Base-by-base conservation (phyloP, 2,113 vertebrate genomes). In the Dasyurus viverrinus region DNA sequence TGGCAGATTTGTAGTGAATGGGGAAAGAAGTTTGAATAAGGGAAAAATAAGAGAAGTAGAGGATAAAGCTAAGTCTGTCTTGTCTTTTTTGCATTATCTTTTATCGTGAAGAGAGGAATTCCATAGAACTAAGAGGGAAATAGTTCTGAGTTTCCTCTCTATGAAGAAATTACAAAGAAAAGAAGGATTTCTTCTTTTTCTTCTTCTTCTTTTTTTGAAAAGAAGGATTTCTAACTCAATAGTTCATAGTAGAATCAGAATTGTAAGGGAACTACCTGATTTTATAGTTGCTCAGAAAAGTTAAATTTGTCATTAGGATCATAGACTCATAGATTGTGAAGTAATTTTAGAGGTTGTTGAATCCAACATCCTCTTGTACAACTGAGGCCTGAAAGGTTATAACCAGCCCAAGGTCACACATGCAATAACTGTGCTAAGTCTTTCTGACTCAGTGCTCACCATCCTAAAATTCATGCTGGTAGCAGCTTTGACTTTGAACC, bases 101-200 rank as follows among this genome's bases (percentile, higher is more conserved):
- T 60, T 60, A 60, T 30, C 30, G 36, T 60, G 30, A 68, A 68
- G 27, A 57, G 26, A 57, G 26, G 55, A 57, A 57, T 57, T 57
- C 8, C 26, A 57, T 10, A 30, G 55, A 57, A 57, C 8, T 89
- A 76, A 92, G 10, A 95, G 27, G 47, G 9, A 92, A 95, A 76
- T 60, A 19, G 2, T 89, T 93, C 27, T 92, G 76, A 53, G 68
- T 57, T 23, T 7, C 53, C 46, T 52, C 36, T 93, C 27, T 90
- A 89, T 46, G 26, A 90, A 92, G 84, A 55, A 92, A 90, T 55
- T 94, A 92, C 92, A 48, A 90, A 52, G 52, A 93, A 12, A 8
- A 2, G 48, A 0, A 1, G 50, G 89, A 76, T 89, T 97, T 27
- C 53, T 96, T 47, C n/a, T n/a, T 47, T 4, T 47, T 47, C n/a